Base-by-base conservation (phyloP, 2,113 vertebrate genomes). In the Dasypus novemcinctus region DNA sequence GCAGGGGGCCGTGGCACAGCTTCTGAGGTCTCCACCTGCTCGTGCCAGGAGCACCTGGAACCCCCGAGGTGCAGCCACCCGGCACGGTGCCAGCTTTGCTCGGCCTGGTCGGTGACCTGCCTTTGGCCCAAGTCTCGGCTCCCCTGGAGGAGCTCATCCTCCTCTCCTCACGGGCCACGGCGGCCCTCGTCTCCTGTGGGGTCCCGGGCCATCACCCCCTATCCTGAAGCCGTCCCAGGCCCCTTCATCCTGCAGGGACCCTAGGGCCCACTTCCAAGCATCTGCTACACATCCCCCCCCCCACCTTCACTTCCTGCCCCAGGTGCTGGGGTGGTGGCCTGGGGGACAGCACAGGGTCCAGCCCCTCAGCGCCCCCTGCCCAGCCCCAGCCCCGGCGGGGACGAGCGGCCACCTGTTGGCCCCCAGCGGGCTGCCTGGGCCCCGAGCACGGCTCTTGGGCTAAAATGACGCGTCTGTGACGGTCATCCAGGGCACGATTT, bases 401-500 rank as follows among this genome's bases (percentile, higher is more conserved):
- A 2, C 49, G 75, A 74, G 27, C 8, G n/a, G 57, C 29, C 4
- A 8, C 38, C 0, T 61, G 78, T 7, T 41, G 72, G n/a, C 43
- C 80, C 69, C 10, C 38, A 52, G 33, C 4, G 94, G 86, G n/a
- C 46, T 0, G 0, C n/a, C 69, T 64, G 52, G 25, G 25, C 46
- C 75, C 84, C 36, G n/a, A 38, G 38, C 41, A 10, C 29, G 15
- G 7, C 41, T 92, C 33, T 93, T 59, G 57, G 57, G 81, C 68
- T 86, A 54, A 78, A 90, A 54, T 7, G 3, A 54, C 49, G 13
- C 38, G 38, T 90, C 79, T 46, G 36, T 95, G 82, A n/a, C 5
- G 20, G 14, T 61, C 90, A 71, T 75, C 79, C 92, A 85, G 95
- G 36, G 64, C 43, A 57, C 59, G 91, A n/a, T 94, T 90, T 41